Evolutionary conservation across 2,797 vertebrate genomes (phyloP), one percentile per base, ranked within the genome.

Genomic region (Prunella strophiata): DNA sequence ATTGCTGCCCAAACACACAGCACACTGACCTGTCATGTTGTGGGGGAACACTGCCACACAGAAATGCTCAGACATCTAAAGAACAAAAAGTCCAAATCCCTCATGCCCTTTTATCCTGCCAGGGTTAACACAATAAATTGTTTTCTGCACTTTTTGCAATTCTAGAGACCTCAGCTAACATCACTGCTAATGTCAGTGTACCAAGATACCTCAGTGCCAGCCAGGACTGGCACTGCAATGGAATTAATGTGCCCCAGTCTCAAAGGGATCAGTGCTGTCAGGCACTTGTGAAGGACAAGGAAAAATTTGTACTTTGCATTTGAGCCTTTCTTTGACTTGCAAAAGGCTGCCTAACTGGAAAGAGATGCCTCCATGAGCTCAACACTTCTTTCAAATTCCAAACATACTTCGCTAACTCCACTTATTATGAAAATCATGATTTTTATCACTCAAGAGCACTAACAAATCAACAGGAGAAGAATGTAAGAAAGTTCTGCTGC

Each of bases 391-490:
- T 80, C 68, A 55, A 85, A 97, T 97, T 96, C 97, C 97, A 94
- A 45, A 72, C 93, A 88, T 95, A 78, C 79, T 74, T 94, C 15
- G 4, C 68, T 42, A 78, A 81, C 86, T 88, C 91, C 73, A 55
- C 67, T 87, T 93, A 73, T 65, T 91, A 92, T 36, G 59, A 89
- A 92, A 92, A 91, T 54, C 63, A 16, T 50, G 40, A 85, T 90
- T 95, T 96, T 97, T 95, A 89, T 95, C 96, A 75, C 92, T 94
- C 87, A 93, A 96, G 95, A 84, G 55, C 78, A 38, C 65, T 72
- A 65, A 87, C 62, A 66, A 59, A 95, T 87, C 76, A 59, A 29
- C 48, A 40, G 75, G 75, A 82, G 68, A 96, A 87, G 87, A 94
- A 94, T 95, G 87, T 51, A 18, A 78, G 62, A 65, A 86, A 93